Evolutionary conservation across 2,888 invertebrate species (phyloP).

Genomic region (Tortricodes alternella): DNA sequence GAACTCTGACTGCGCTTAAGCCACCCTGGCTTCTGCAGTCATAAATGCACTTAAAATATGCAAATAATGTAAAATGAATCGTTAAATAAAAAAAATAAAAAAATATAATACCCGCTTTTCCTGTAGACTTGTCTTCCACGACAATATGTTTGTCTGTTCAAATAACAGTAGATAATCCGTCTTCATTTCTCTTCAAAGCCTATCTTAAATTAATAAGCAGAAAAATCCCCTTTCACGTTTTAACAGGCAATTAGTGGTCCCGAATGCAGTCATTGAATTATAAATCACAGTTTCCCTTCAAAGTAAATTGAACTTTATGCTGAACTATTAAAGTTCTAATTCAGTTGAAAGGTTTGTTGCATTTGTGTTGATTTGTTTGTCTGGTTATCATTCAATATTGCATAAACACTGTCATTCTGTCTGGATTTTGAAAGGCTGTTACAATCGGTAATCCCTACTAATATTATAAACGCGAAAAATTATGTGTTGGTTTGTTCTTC

Average conservation of each 20-base stretch:
- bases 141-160: background rate
- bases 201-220: constrained; percentile 52
- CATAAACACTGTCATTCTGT: constrained; percentile 48
- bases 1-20: no score
- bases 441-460: no score
- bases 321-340: background rate
- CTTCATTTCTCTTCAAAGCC: constrained; percentile 12
- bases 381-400: constrained; percentile 69
- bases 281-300: background rate
- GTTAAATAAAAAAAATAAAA: no score
- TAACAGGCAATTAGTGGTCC: constrained; percentile 68
- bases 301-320: constrained; percentile 34
- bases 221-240: constrained; percentile 51
- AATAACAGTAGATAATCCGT: background rate
- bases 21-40: no score
- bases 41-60: no score
- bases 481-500: no score
- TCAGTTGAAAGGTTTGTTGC: constrained; percentile 44
- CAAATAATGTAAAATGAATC: no score
- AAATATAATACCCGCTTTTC: no score
- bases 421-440: background rate
- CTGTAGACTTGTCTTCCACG: no score
- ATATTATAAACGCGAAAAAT: no score
- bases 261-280: constrained; percentile 58
- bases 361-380: constrained; percentile 61